Evolutionary conservation across 1,140 invertebrate genomes (phyloP).

Genomic region (Brevipalpus yothersi): DNA sequence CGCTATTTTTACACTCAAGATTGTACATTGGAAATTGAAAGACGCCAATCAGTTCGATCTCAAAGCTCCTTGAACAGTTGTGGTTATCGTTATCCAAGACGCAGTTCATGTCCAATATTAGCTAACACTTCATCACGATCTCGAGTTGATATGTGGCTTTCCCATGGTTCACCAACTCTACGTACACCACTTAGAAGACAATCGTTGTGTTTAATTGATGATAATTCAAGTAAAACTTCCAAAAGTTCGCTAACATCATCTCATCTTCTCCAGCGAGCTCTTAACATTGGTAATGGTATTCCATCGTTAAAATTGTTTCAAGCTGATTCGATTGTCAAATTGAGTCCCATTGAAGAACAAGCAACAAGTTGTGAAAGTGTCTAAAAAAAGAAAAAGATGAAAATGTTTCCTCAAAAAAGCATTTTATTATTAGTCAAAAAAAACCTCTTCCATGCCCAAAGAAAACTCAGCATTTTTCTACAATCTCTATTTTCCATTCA

Average conservation of each 20-base stretch:
- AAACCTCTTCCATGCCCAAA: no score
- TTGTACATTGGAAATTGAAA: conserved; percentile 31
- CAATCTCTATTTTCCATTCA: no score
- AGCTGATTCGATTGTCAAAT: neutral
- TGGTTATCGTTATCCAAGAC: neutral
- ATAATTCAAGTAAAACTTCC: no score
- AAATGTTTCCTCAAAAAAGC: no score
- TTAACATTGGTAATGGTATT: no score
- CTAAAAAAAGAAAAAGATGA: neutral
- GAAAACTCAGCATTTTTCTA: no score
- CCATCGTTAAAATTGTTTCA: no score
- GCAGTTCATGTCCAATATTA: neutral
- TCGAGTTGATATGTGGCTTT: neutral
- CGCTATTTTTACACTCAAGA: conserved; percentile 51
- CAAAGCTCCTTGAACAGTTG: neutral
- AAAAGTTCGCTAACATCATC: no score
- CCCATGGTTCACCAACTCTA: neutral
- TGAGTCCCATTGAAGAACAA: neutral
- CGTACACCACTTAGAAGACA: no score
- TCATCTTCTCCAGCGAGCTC: no score
- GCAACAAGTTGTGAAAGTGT: neutral
- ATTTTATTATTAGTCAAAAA: no score
- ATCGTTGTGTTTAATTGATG: no score
- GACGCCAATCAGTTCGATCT: conserved; percentile 2
- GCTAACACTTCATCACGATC: neutral